Percentiles rank a stretch among this genome's conserved stretches.
Conservation (phyloP, 2,113 vertebrate species). For the Megaleporinus macrocephalus region DNA sequence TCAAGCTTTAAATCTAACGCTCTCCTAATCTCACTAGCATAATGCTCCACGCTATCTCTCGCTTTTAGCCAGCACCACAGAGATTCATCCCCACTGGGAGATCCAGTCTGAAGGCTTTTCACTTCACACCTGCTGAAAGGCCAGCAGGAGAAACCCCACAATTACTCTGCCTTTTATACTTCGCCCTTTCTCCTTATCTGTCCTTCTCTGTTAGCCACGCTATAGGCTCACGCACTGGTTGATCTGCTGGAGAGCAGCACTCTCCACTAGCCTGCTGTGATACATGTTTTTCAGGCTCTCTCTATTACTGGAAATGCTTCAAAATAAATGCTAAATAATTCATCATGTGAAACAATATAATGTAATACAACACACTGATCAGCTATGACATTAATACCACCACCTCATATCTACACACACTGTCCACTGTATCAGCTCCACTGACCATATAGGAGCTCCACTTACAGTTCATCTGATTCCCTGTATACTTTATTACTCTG, state of each 20-base stretch:
- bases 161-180: not conserved
- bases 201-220: not conserved
- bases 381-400: no score
- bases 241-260: not conserved
- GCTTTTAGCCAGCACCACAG: not conserved
- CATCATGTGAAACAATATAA: no score
- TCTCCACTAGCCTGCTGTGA: not conserved
- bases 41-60: not conserved
- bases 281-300: no score
- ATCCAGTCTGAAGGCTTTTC: not conserved
- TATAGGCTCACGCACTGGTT: not conserved
- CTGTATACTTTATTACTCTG: no score
- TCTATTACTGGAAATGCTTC: no score
- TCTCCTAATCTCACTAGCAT: not conserved
- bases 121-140: constrained; percentile 7
- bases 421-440: no score
- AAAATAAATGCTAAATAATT: no score
- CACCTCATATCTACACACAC: no score
- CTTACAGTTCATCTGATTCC: no score
- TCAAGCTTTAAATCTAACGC: not conserved
- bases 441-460: no score
- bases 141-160: not conserved
- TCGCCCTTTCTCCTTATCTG: not conserved
- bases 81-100: not conserved
- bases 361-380: no score